Conservation (phyloP, 2,113 vertebrate species). For the Bubo bubo region DNA sequence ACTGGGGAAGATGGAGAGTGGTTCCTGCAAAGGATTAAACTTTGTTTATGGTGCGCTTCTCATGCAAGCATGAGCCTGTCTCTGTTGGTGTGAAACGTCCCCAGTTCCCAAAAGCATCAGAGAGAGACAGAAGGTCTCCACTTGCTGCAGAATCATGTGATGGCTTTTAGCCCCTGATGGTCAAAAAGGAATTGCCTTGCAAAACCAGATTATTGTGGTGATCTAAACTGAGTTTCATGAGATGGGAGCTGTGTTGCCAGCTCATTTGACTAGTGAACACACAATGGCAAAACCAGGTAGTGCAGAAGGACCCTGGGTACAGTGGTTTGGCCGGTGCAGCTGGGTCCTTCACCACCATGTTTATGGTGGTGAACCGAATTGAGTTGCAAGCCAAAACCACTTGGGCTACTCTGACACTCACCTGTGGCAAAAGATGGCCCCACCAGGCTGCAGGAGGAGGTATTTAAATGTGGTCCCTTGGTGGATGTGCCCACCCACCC, state of each 20-base stretch:
- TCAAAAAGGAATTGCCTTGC: not conserved
- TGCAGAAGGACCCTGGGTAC: not conserved
- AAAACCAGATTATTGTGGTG: not conserved
- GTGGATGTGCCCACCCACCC: not conserved
- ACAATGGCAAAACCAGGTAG: rapidly evolving
- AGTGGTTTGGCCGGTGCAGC: not conserved
- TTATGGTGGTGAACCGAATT: not conserved
- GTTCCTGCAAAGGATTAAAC: not conserved
- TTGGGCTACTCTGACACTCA: not conserved
- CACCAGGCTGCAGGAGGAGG: not conserved
- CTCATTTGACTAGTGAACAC: not conserved
- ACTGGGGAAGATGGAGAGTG: not conserved
- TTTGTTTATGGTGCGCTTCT: not conserved
- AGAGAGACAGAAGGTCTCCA: not conserved
- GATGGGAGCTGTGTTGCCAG: not conserved
- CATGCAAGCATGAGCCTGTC: not conserved
- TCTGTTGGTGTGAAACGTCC: not conserved
- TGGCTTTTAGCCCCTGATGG: not conserved
- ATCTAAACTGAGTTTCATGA: not conserved
- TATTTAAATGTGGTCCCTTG: not conserved
- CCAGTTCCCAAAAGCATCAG: not conserved
- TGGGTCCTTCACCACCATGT: not conserved
- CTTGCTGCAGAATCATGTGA: not conserved
- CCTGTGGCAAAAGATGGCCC: not conserved
- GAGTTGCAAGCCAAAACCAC: not conserved